These are phyloP conservation scores for Hystrix cristata DNA, from an alignment of 2,113 vertebrate genomes.

Conservation along the genomic window DNA sequence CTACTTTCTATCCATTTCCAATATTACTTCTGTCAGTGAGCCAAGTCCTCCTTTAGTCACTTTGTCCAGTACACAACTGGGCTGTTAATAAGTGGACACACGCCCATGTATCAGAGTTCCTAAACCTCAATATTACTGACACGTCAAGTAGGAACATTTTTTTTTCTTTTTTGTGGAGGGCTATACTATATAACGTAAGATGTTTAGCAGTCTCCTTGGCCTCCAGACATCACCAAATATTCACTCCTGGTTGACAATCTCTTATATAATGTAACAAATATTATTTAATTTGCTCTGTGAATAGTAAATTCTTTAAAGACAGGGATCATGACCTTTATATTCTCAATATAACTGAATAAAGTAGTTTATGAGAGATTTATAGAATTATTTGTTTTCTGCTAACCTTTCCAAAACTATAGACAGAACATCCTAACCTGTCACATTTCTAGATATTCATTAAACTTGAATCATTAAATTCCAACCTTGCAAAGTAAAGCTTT, in stretches of 20 bases:
- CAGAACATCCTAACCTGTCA: background rate
- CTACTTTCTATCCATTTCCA: background rate
- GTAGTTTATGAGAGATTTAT: conserved; percentile 12
- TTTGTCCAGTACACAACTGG: background rate
- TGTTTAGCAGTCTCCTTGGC: background rate
- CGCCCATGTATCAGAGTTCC: background rate
- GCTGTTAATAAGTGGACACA: background rate
- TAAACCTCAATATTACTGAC: background rate
- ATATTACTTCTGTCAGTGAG: background rate
- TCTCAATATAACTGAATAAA: conserved; percentile 33
- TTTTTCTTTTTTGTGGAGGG: background rate
- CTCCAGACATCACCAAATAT: background rate
- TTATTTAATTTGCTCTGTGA: background rate
- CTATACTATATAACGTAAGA: background rate
- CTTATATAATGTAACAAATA: background rate
- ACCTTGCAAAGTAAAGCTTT: conserved; percentile 24
- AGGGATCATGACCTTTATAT: background rate
- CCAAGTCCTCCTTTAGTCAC: background rate
- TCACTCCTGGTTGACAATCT: background rate
- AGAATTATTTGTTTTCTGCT: conserved; percentile 44
- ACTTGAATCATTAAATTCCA: conserved; percentile 60
- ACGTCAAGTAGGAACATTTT: background rate
- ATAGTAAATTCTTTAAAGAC: conserved; percentile 36
- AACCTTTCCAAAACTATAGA: conserved; percentile 21
- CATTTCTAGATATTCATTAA: conserved; percentile 57